Percentiles rank a stretch among this genome's conserved stretches.
phyloP scores from a whole-genome alignment of 2,797 vertebrate genomes.

The Halcyon smyrnensis region DNA sequence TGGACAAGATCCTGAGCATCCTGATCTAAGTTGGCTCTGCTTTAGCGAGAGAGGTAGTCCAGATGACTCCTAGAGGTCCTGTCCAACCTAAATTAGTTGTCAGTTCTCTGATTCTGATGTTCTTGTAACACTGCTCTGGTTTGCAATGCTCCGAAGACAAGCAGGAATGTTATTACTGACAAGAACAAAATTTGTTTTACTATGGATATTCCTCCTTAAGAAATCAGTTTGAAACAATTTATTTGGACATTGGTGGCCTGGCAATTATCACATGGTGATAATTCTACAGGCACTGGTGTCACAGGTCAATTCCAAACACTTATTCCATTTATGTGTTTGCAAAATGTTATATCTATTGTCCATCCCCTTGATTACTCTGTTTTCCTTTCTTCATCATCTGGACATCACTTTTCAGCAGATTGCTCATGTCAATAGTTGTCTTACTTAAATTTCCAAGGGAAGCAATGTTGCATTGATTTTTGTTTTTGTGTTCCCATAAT shows the following conservation, averaged over 20 bases:
- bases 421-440: not conserved
- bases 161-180: not conserved
- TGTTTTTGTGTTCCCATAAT: not conserved
- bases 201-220: not conserved
- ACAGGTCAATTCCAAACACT: not conserved
- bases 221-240: not conserved
- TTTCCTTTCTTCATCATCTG: not conserved
- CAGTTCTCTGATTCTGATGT: not conserved
- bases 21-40: not conserved
- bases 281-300: not conserved
- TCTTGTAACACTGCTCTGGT: not conserved
- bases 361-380: not conserved
- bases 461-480: constrained; percentile 7
- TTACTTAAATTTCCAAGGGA: not conserved
- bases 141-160: not conserved
- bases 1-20: not conserved
- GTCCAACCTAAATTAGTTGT: not conserved
- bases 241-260: not conserved
- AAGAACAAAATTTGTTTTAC: not conserved
- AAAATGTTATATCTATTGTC: not conserved
- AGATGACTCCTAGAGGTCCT: not conserved
- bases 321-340: not conserved
- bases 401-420: not conserved
- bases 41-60: not conserved
- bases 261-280: not conserved